Evolutionary conservation across 2,113 vertebrate genomes (phyloP).

Genomic region (Cichladusa arquata): DNA sequence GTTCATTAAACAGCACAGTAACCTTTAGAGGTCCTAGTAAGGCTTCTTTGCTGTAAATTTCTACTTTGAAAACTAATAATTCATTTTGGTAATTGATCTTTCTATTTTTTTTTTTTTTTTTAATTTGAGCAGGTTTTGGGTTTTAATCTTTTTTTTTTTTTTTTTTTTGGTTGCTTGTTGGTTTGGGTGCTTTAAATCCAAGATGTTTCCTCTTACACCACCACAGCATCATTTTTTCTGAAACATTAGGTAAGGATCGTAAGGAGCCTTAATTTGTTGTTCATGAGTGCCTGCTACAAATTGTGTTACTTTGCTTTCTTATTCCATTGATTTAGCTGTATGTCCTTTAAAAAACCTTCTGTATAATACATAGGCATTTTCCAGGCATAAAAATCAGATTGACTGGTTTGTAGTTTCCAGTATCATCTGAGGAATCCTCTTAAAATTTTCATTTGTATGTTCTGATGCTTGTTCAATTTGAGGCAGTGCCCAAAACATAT

Average conservation of each 20-base stretch:
- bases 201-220: background rate
- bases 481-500: background rate
- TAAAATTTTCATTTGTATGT: background rate
- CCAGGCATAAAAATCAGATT: background rate
- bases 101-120: background rate
- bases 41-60: background rate
- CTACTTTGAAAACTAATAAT: background rate
- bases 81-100: background rate
- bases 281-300: rapidly evolving
- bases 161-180: background rate
- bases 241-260: background rate
- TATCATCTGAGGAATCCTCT: background rate
- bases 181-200: background rate
- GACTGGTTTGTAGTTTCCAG: background rate
- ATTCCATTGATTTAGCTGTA: background rate
- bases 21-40: background rate
- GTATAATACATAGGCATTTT: background rate
- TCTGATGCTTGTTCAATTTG: background rate
- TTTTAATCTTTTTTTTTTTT: too few relatives aligned
- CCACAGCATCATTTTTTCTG: background rate
- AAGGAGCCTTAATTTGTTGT: background rate
- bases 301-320: background rate
- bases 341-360: background rate
- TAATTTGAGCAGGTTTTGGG: background rate
- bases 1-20: background rate